These are phyloP conservation scores for Drosophila merina DNA, from an alignment of 2,888 invertebrate genomes.

Conservation along the genomic window DNA sequence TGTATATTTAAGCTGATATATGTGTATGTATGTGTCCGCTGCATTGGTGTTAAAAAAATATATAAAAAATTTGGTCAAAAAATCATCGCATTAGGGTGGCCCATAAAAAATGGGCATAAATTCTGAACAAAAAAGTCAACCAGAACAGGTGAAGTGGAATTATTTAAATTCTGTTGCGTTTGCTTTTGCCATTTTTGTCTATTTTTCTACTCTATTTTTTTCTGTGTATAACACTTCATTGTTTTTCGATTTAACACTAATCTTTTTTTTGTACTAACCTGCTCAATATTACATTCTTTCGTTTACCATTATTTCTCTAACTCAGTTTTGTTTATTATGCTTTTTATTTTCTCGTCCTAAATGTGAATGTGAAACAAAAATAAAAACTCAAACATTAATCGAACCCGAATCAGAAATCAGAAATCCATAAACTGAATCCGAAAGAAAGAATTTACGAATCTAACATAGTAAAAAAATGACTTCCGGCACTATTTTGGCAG, in stretches of 20 bases:
- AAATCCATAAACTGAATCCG: constrained; percentile 27
- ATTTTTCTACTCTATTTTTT: constrained; percentile 1
- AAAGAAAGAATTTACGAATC: constrained; percentile 51
- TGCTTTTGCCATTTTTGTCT: not conserved
- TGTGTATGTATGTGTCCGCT: constrained; percentile 26
- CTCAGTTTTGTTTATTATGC: constrained; percentile 29
- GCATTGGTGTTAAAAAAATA: constrained; percentile 26
- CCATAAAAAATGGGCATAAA: no score
- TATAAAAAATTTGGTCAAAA: constrained; percentile 23
- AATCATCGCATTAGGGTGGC: constrained; percentile 7
- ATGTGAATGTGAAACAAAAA: constrained; percentile 39
- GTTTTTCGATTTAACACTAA: not conserved
- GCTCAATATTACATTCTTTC: constrained; percentile 9
- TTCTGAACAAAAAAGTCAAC: constrained; percentile 14
- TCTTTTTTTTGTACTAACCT: not conserved
- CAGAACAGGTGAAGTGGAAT: constrained; percentile 37
- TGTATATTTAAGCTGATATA: constrained; percentile 24
- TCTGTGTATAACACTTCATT: constrained; percentile 3
- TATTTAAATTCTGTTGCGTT: constrained; percentile 3
- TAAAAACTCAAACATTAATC: constrained; percentile 19
- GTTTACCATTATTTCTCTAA: constrained; percentile 29
- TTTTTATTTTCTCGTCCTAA: constrained; percentile 34
- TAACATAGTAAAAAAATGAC: constrained; percentile 82
- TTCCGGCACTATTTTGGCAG: constrained; percentile 84
- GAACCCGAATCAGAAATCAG: constrained; percentile 34